Percentiles rank a stretch among this genome's conserved stretches.
Conservation (phyloP, 2,113 vertebrate species). For the Sardina pilchardus region DNA sequence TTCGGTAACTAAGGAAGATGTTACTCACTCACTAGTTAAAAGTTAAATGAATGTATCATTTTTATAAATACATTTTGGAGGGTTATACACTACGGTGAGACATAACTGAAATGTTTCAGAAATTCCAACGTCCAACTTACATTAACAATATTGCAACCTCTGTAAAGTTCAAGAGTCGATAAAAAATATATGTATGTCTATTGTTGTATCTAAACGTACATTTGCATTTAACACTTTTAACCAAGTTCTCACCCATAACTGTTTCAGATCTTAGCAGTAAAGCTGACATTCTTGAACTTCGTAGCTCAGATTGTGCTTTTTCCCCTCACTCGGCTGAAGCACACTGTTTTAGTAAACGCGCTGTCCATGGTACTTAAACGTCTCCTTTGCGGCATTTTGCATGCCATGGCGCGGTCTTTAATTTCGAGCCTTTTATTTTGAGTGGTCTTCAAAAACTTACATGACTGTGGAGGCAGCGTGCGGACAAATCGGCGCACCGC, state of each 20-base stretch:
- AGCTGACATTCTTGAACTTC: background rate
- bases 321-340: conserved; percentile 4
- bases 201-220: background rate
- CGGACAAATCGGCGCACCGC: background rate
- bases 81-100: background rate
- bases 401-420: background rate
- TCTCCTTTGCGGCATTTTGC: background rate
- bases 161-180: background rate
- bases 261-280: background rate
- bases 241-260: background rate
- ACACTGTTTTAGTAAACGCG: background rate
- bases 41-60: background rate
- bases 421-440: conserved; percentile 13
- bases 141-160: background rate
- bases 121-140: background rate
- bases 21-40: background rate
- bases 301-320: background rate
- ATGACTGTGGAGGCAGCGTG: background rate
- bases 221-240: background rate
- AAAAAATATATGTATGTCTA: background rate
- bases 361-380: conserved; percentile 42
- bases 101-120: background rate
- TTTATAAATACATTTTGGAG: background rate
- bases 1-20: background rate
- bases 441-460: conserved; percentile 12